These are phyloP conservation scores for Pheosia gnoma DNA, from an alignment of 2,888 invertebrate genomes.

Conservation along the genomic window DNA sequence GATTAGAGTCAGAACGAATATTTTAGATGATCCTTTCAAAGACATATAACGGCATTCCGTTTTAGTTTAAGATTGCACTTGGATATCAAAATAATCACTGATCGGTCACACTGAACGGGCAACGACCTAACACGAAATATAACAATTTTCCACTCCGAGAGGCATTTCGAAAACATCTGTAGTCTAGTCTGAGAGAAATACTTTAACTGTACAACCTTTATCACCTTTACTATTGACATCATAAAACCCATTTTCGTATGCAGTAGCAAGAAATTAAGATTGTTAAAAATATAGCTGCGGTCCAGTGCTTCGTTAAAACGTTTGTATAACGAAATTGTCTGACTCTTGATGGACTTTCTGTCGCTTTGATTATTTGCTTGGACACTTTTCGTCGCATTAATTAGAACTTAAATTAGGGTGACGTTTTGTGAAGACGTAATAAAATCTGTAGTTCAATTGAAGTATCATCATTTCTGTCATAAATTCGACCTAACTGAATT, in stretches of 20 bases:
- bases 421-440: slow-evolving; percentile 10
- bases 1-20: slow-evolving; percentile 7
- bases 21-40: slow-evolving; percentile 19
- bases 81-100: slow-evolving; percentile 55
- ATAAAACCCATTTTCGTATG: slow-evolving; percentile 21
- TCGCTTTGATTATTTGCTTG: slow-evolving; percentile 35
- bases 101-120: slow-evolving; percentile 70
- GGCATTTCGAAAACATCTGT: slow-evolving; percentile 74
- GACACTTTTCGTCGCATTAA: slow-evolving; percentile 17
- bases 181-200: slow-evolving; percentile 40
- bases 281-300: slow-evolving; percentile 40
- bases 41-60: slow-evolving; percentile 35
- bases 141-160: slow-evolving; percentile 73
- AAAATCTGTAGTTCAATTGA: slow-evolving; percentile 2
- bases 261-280: slow-evolving; percentile 13
- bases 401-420: slow-evolving; percentile 20
- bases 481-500: background rate
- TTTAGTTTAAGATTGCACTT: slow-evolving; percentile 50
- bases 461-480: slow-evolving; percentile 2
- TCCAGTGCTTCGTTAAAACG: slow-evolving; percentile 60
- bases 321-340: slow-evolving; percentile 62
- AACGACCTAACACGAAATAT: slow-evolving; percentile 71
- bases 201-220: slow-evolving; percentile 26
- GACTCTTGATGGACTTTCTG: slow-evolving; percentile 52
- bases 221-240: slow-evolving; percentile 38